These are phyloP conservation scores for Ciona savignyi DNA, from an alignment of 23 tunicate genomes.

Conservation along the genomic window DNA sequence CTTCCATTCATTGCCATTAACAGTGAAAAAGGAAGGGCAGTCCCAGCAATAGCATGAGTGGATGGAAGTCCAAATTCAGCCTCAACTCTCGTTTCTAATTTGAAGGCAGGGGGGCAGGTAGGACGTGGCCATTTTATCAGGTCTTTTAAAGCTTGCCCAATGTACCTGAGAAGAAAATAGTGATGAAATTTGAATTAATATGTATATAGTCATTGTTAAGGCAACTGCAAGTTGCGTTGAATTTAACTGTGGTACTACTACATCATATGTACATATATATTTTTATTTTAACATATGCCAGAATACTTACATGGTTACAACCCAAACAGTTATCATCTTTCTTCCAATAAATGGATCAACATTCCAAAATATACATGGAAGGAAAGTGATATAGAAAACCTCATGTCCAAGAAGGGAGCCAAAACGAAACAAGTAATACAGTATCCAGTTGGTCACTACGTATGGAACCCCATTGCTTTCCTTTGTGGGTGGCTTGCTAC, in stretches of 20 bases:
- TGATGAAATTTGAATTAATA: no score
- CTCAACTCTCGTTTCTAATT: slow-evolving; percentile 73
- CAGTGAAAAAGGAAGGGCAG: slow-evolving; percentile 76
- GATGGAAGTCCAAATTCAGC: slow-evolving; percentile 98
- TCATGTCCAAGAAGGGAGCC: slow-evolving; percentile 88
- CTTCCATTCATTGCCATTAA: slow-evolving; percentile 56
- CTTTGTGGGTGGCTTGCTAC: neutral
- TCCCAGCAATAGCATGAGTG: slow-evolving; percentile 98
- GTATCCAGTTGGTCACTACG: slow-evolving; percentile 44
- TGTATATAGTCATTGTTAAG: no score
- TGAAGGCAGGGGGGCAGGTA: slow-evolving; percentile 82
- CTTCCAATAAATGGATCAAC: slow-evolving; percentile 71
- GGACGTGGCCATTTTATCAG: slow-evolving; percentile 85
- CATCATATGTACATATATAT: no score
- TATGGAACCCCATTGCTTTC: slow-evolving; percentile 19
- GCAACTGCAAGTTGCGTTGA: no score
- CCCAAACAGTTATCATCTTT: slow-evolving; percentile 90
- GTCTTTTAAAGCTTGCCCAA: slow-evolving; percentile 98
- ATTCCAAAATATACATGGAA: slow-evolving; percentile 90
- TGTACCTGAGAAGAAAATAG: slow-evolving; percentile 54
- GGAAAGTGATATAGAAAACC: slow-evolving; percentile 72
- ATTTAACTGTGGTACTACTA: no score
- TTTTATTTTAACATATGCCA: no score
- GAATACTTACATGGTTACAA: slow-evolving; percentile 95
- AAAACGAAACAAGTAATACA: slow-evolving; percentile 72